Conservation (phyloP, 64 coral and sea anemone species). For the Cladopsammia gracilis region DNA sequence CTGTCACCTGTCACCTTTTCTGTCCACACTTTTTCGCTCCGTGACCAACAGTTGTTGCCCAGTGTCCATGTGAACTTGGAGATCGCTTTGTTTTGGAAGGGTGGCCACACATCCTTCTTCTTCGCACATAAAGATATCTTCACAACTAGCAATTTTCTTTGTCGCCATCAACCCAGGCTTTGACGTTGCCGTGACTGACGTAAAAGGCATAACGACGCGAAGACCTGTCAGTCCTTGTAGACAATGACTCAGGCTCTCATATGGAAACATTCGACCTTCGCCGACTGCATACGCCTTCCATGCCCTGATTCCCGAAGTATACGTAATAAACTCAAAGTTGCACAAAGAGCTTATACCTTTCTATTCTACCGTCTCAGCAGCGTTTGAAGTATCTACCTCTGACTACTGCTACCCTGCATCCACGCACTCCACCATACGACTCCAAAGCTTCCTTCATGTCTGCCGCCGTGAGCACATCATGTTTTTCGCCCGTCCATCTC, state of each 20-base stretch:
- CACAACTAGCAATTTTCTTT: background rate
- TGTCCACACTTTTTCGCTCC: slow-evolving; percentile 13
- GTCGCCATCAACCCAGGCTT: background rate
- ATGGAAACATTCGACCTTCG: slow-evolving; percentile 31
- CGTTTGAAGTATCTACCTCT: slow-evolving; percentile 21
- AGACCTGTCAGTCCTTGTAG: slow-evolving; percentile 33
- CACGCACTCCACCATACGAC: slow-evolving; percentile 28
- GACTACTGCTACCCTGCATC: background rate
- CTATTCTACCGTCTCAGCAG: background rate
- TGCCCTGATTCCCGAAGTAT: slow-evolving; percentile 7
- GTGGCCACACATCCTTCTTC: slow-evolving; percentile 39
- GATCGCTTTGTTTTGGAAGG: slow-evolving; percentile 26
- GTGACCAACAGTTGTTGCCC: slow-evolving; percentile 49
- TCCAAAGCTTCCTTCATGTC: slow-evolving; percentile 70
- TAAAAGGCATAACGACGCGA: slow-evolving; percentile 7
- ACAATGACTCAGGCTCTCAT: background rate
- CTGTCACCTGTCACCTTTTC: background rate
- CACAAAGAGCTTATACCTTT: background rate
- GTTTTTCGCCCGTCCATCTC: slow-evolving; percentile 41
- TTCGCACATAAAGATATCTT: slow-evolving; percentile 1
- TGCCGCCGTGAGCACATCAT: slow-evolving; percentile 38
- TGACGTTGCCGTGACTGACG: background rate
- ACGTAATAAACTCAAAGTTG: slow-evolving; percentile 34
- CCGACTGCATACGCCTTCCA: slow-evolving; percentile 56
- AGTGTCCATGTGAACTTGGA: slow-evolving; percentile 53